Evolutionary conservation across 2,113 vertebrate species (phyloP).

Genomic region (Tyto alba): DNA sequence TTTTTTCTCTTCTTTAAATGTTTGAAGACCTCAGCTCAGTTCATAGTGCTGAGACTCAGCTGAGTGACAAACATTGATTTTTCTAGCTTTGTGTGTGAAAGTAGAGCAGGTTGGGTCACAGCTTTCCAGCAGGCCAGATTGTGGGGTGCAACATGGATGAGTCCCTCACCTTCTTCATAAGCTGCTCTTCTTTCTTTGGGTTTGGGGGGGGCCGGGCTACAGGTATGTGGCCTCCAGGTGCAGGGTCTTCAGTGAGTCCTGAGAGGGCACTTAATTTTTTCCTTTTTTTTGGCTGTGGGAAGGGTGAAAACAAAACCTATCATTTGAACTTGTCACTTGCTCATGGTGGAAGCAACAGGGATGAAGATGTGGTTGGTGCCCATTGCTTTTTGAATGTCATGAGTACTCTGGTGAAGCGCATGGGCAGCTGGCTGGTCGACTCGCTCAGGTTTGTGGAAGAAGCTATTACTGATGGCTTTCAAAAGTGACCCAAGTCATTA

Average conservation of each 20-base stretch:
- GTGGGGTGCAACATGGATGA: not conserved
- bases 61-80: not conserved
- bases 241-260: not conserved
- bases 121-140: not conserved
- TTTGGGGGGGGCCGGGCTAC: too few relatives aligned
- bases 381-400: rapidly evolving
- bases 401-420: not conserved
- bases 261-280: not conserved
- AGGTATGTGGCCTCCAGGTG: rapidly evolving
- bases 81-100: not conserved
- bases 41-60: not conserved
- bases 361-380: not conserved
- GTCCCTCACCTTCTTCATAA: not conserved
- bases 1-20: not conserved
- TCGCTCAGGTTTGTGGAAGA: too few relatives aligned
- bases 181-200: not conserved
- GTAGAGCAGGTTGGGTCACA: rapidly evolving
- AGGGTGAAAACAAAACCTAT: not conserved
- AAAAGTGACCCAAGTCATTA: not conserved
- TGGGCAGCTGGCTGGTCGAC: too few relatives aligned
- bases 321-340: rapidly evolving
- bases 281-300: not conserved
- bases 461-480: too few relatives aligned
- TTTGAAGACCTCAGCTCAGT: not conserved
- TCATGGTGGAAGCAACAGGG: not conserved